Percentiles rank a stretch among this genome's conserved stretches.
Conservation (phyloP, 92 coral and sea anemone genomes). For the Parazoanthus darwini region DNA sequence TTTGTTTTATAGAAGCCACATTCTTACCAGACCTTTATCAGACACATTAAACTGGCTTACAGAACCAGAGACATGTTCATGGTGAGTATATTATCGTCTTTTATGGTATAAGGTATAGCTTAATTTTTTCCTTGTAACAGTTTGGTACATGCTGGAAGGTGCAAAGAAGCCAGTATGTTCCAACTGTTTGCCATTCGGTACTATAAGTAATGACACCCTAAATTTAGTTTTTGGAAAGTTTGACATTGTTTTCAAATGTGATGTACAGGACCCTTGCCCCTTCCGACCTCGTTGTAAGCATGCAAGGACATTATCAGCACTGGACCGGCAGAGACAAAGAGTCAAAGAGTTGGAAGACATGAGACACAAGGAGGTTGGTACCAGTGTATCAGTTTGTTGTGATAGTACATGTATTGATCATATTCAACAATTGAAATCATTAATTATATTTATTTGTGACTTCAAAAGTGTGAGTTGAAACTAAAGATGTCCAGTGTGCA, state of each 20-base stretch:
- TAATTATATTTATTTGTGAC: too few relatives aligned
- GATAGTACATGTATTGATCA: too few relatives aligned
- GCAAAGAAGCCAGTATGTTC: too few relatives aligned
- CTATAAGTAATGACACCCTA: too few relatives aligned
- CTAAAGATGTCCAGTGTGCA: too few relatives aligned
- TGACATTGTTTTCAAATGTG: neutral
- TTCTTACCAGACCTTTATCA: constrained; percentile 71
- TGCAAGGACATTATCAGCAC: constrained; percentile 87
- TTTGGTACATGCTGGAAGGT: too few relatives aligned
- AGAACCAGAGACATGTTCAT: constrained; percentile 68
- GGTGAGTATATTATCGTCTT: constrained; percentile 45
- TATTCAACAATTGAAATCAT: too few relatives aligned
- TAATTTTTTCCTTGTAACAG: neutral
- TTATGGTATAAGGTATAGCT: too few relatives aligned
- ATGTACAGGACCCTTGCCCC: constrained; percentile 86
- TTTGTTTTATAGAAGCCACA: constrained; percentile 55
- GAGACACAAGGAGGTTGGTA: constrained; percentile 74
- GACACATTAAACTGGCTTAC: constrained; percentile 58
- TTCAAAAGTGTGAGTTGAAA: too few relatives aligned
- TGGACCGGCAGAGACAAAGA: constrained; percentile 71
- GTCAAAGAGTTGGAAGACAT: constrained; percentile 55
- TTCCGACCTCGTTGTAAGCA: constrained; percentile 86
- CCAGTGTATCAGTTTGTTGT: neutral
- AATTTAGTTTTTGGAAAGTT: too few relatives aligned
- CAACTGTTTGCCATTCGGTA: too few relatives aligned